Evolutionary conservation across 2,113 vertebrate genomes (phyloP).

Genomic region (Paracanthobrama guichenoti): DNA sequence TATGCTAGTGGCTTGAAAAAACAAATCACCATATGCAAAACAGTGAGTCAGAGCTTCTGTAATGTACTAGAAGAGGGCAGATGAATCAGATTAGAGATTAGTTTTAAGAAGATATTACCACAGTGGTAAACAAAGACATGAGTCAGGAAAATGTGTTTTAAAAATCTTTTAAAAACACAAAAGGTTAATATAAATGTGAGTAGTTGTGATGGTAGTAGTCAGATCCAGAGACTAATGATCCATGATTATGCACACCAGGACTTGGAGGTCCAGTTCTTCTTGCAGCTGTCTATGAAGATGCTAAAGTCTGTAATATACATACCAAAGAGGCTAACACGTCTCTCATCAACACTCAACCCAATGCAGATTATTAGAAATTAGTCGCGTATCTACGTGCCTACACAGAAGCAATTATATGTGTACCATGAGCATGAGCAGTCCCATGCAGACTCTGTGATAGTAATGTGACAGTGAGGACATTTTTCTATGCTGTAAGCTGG

Average conservation of each 20-base stretch:
- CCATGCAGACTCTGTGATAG: background rate
- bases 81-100: constrained; percentile 19
- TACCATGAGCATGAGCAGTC: background rate
- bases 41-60: background rate
- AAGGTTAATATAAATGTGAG: background rate
- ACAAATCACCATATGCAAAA: background rate
- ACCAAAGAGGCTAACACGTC: background rate
- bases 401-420: background rate
- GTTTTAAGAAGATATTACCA: background rate
- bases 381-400: background rate
- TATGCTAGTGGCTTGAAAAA: background rate
- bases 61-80: background rate
- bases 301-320: background rate
- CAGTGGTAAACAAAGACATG: background rate
- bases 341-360: background rate
- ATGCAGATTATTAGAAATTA: background rate
- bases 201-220: background rate
- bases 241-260: background rate
- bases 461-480: too few relatives aligned
- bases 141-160: background rate
- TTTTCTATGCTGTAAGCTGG: too few relatives aligned
- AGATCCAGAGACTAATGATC: background rate
- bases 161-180: background rate
- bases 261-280: background rate
- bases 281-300: background rate